Percentiles rank a stretch among this genome's conserved stretches.
These are phyloP conservation scores for Rugalucina vietnamica DNA, from an alignment of 2,888 invertebrate species.

Conservation along the genomic window DNA sequence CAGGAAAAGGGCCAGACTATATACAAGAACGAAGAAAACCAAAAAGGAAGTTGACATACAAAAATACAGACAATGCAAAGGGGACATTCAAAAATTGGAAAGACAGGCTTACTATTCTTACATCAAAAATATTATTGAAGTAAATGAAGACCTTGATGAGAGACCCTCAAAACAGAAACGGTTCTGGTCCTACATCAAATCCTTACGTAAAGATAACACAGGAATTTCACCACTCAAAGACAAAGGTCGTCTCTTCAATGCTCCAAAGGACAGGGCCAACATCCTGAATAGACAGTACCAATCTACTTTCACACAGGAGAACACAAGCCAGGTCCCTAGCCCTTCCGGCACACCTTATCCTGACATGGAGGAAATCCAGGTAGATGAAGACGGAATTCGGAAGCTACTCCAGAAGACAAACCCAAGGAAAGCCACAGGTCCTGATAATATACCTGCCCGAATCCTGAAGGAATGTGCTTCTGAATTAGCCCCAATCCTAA, in stretches of 20 bases:
- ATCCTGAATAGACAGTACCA: not conserved
- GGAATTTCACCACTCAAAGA: no score
- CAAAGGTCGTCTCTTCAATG: not conserved
- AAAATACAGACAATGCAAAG: constrained; percentile 1
- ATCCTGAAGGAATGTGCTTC: not conserved
- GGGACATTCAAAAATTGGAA: constrained; percentile 1
- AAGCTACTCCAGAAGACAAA: not conserved
- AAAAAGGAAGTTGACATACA: not conserved
- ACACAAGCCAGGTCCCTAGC: not conserved
- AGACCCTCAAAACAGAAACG: constrained; percentile 8
- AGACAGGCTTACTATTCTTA: not conserved
- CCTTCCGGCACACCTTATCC: not conserved
- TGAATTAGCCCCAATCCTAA: constrained; percentile 6
- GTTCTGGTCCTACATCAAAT: constrained; percentile 19
- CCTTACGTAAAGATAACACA: not conserved
- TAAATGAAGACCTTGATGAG: not conserved
- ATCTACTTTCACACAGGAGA: not conserved
- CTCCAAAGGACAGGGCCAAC: not conserved
- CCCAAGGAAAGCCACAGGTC: not conserved
- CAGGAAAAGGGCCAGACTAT: constrained; percentile 13
- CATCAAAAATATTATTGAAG: not conserved
- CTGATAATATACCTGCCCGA: not conserved
- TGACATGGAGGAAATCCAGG: not conserved
- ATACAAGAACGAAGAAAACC: constrained; percentile 1
- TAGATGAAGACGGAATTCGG: not conserved